These are phyloP conservation scores for Camponotus floridanus DNA, from an alignment of 1,140 invertebrate species.

Conservation along the genomic window DNA sequence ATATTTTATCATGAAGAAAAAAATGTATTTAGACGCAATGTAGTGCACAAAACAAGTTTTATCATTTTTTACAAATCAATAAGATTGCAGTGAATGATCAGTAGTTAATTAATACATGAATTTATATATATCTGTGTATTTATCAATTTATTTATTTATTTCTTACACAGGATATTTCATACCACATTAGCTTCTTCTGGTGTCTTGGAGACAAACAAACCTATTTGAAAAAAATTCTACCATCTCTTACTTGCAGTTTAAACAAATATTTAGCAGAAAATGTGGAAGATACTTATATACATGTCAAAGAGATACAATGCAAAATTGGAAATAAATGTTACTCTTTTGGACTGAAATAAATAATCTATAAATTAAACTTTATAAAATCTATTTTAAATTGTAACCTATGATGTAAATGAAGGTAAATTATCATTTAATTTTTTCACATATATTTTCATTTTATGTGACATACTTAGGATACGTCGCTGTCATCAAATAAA, in stretches of 20 bases:
- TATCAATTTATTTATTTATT: too few species aligned
- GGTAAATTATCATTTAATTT: conserved; percentile 2
- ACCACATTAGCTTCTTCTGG: conserved; percentile 91
- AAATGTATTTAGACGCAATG: too few species aligned
- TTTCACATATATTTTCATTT: not conserved
- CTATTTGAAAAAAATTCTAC: conserved; percentile 83
- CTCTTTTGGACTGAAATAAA: conserved; percentile 77
- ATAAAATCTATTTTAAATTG: not conserved
- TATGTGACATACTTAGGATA: too few species aligned
- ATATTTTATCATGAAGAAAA: too few species aligned
- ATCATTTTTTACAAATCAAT: not conserved
- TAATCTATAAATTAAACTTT: not conserved
- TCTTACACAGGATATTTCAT: conserved; percentile 89
- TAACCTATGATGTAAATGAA: not conserved
- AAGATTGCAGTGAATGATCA: not conserved
- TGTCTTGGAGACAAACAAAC: conserved; percentile 87
- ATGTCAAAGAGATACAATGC: conserved; percentile 81
- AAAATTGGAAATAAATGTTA: conserved; percentile 86
- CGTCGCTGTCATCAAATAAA: too few species aligned
- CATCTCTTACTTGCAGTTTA: conserved; percentile 82
- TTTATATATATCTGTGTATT: not conserved
- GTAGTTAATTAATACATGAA: not conserved
- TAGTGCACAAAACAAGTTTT: too few species aligned
- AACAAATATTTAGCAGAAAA: conserved; percentile 80
- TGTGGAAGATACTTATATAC: conserved; percentile 75